Base-by-base conservation (phyloP, 2,888 invertebrate genomes). In the Diplazon laetatorius region DNA sequence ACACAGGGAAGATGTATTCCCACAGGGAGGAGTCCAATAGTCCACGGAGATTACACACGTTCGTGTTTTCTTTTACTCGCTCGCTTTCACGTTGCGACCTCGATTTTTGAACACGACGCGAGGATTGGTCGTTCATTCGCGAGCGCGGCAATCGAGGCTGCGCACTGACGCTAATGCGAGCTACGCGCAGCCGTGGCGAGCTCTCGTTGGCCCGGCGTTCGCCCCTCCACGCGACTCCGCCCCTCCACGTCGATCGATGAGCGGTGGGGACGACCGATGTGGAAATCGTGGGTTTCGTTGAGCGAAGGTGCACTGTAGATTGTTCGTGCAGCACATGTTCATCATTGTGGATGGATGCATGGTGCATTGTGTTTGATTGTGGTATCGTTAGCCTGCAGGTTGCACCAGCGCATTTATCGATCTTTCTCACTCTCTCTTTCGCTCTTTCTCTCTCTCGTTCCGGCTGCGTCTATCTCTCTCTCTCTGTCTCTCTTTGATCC, bases 11-110 rank as follows among this genome's bases (percentile, higher is more conserved):
- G n/a, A n/a, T n/a, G n/a, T n/a, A n/a, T n/a, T n/a, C n/a, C n/a
- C n/a, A n/a, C n/a, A n/a, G n/a, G 9, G 22, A 5, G 55, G 30
- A 14, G 6, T 16, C 60, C 66, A 72, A 72, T 62, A 57, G 66
- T 37, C 30, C 60, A 72, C 60, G 55, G 42, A 68, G 74, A 68
- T 75, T 75, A 75, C 68, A 68, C 37, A 55, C 42, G 1, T 55
- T 52, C 55, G 68, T 37, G 44, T 69, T 68, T 66, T 42, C 35
- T 35, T 46, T 73, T n/a, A 62, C 10, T 42, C 42, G n/a, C 30
- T 30, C n/a, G 0, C 8, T 1, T 16, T 55, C 9, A 8, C 10
- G 6, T 14, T 30, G 8, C n/a, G 30, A 30, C 30, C 6, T 30
- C 30, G 30, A 6, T 30, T 30, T 30, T 30, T 6, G 4, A 6